Conservation (phyloP, 1,140 invertebrate species). For the Sycophaga agraensis region DNA sequence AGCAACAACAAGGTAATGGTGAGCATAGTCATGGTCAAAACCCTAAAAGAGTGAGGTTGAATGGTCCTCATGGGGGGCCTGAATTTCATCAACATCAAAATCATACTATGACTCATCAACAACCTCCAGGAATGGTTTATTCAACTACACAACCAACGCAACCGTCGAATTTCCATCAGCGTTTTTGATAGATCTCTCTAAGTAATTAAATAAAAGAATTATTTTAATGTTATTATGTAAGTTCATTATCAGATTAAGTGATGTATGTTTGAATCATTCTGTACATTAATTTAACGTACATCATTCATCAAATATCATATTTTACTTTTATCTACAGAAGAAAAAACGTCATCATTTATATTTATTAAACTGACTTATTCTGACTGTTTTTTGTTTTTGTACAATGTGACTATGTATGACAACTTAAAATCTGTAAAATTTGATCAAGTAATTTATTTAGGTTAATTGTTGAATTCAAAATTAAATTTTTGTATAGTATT, state of each 20-base stretch:
- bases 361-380: too few species aligned
- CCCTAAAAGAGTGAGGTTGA: constrained; percentile 59
- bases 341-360: too few species aligned
- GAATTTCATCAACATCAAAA: constrained; percentile 57
- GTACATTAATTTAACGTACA: constrained; percentile 17
- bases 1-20: constrained; percentile 55
- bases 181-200: constrained; percentile 41
- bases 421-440: too few species aligned
- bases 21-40: constrained; percentile 59
- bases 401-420: too few species aligned
- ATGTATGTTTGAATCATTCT: constrained; percentile 13
- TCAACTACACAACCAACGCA: constrained; percentile 53
- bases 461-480: too few species aligned
- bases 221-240: constrained; percentile 6
- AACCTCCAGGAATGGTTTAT: constrained; percentile 56
- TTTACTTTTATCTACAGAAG: constrained; percentile 26
- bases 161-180: constrained; percentile 55
- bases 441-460: too few species aligned
- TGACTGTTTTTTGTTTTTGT: too few species aligned
- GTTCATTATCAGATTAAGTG: constrained; percentile 17
- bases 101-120: constrained; percentile 55
- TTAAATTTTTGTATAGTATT: too few species aligned
- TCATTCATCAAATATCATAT: constrained; percentile 22
- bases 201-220: constrained; percentile 9
- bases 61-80: constrained; percentile 57